Base-by-base conservation (phyloP, 1,140 invertebrate species). In the Anastrepha ludens region DNA sequence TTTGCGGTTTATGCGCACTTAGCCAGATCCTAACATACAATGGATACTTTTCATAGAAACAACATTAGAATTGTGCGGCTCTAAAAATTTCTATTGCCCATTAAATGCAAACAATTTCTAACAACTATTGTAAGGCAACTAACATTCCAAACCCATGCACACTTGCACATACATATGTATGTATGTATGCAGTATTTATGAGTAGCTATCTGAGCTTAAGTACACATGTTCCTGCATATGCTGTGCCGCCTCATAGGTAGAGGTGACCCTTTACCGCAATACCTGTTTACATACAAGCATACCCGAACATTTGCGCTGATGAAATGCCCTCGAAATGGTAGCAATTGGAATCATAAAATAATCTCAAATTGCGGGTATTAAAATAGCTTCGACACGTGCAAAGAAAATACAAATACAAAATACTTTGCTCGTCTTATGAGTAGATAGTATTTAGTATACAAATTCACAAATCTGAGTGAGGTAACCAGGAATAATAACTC, bases 231-330 rank as follows among this genome's bases (percentile, higher is more conserved):
- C 39, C 67, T 74, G 11, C 6, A 55, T 55, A 74, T 74, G 67
- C 44, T 74, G 41, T 8, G 41, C 67, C 67, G 67, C 67, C 67
- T n/a, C 67, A 74, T 74, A 29, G 29, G 29, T 29, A 74, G 67
- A 74, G 67, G 67, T 74, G 67, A 74, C 67, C 67, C 67, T 74
- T 74, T 74, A 74, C 67, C 67, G 8, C 67, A 74, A 41, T 47
- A 74, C 67, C 41, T 44, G 67, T 74, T 74, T 62, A 74, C 41
- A 74, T 74, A 74, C 41, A 74, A 17, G 44, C 41, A 47, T n/a
- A 47, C 11, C 29, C 11, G 3, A 39, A 17, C 39, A 17, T 39
- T 13, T 74, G 44, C 15, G 41, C 39, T 47, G 67, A 74, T 74
- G 67, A 74, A 74, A 74, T 74, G 39, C 67, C 44, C 44, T 47